Conservation (phyloP, 1,140 invertebrate genomes). For the Hyposmocoma kahamanoa region DNA sequence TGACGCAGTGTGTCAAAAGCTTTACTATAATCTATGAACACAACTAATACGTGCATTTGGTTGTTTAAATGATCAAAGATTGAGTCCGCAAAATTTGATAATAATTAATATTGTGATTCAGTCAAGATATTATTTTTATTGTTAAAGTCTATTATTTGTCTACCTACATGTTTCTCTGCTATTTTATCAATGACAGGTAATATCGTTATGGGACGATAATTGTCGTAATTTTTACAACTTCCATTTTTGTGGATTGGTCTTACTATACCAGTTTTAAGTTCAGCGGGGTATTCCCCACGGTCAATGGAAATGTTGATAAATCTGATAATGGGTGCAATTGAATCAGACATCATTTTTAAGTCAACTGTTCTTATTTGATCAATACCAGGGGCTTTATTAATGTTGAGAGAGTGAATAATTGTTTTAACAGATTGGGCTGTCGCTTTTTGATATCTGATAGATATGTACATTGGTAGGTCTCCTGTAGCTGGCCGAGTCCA, state of each 20-base stretch:
- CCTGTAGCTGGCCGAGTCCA: too few relatives aligned
- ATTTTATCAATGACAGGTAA: background rate
- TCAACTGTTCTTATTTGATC: background rate
- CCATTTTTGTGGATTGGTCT: background rate
- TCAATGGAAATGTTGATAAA: background rate
- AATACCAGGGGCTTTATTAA: background rate
- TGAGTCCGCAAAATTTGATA: background rate
- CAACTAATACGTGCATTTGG: background rate
- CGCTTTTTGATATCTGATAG: too few relatives aligned
- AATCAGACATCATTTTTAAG: background rate
- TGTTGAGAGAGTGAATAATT: background rate
- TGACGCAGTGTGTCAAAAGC: constrained; percentile 1
- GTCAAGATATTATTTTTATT: background rate
- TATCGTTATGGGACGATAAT: background rate
- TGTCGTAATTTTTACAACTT: background rate
- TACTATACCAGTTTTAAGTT: background rate
- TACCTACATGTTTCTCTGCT: background rate
- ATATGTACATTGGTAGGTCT: too few relatives aligned
- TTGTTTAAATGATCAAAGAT: background rate
- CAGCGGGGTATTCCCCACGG: background rate
- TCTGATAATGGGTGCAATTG: background rate
- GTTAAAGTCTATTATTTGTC: background rate
- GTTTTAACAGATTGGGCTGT: too few relatives aligned
- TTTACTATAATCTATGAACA: background rate
- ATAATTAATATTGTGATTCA: background rate